Conservation (phyloP, 2,797 vertebrate genomes). For the Neopelma chrysocephalum region DNA sequence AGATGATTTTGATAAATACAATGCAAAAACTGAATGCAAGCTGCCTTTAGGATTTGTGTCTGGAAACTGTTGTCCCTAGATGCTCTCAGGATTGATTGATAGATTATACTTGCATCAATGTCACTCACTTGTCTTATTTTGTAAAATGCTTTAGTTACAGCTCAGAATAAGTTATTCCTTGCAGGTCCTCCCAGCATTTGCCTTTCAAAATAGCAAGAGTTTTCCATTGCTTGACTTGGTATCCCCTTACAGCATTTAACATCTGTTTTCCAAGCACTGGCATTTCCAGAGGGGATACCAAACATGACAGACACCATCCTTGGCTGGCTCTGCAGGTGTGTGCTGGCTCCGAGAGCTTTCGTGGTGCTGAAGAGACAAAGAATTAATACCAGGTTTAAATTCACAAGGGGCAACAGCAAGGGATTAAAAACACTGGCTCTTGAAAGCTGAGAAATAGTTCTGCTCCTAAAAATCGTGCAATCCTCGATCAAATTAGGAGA, state of each 20-base stretch:
- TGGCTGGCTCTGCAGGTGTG: neutral
- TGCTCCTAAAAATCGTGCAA: neutral
- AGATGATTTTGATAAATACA: neutral
- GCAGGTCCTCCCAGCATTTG: neutral
- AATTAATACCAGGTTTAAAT: neutral
- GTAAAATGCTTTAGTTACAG: neutral
- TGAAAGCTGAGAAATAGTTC: neutral
- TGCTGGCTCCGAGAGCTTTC: neutral
- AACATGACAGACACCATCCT: neutral
- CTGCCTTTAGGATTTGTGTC: neutral
- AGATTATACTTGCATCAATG: neutral
- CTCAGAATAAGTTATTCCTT: neutral
- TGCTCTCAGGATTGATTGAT: neutral
- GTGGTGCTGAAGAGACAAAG: neutral
- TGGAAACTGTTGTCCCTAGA: neutral
- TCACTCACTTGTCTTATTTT: constrained; percentile 20
- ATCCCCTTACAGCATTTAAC: neutral
- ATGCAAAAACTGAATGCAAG: neutral
- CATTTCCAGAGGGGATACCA: neutral
- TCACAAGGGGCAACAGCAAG: neutral
- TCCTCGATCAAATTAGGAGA: neutral
- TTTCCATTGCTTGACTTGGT: neutral
- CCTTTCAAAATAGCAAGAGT: neutral
- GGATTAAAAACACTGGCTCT: neutral
- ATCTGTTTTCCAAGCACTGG: neutral